Conservation (phyloP, 2,797 vertebrate species). For the Pangasius sanitwongsei region DNA sequence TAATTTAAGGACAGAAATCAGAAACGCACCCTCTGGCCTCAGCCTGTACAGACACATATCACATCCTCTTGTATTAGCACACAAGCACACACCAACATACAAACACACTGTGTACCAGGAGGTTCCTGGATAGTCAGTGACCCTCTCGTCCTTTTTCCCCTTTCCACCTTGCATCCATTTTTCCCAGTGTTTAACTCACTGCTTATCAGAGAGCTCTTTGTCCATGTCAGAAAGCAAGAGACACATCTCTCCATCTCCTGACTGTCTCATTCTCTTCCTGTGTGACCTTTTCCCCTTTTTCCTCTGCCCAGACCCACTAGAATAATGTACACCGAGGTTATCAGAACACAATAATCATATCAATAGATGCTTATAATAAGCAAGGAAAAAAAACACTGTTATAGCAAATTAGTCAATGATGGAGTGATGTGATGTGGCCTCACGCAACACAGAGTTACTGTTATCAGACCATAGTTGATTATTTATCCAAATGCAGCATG, state of each 20-base stretch:
- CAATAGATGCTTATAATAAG: background rate
- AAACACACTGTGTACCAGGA: constrained; percentile 49
- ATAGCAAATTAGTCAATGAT: background rate
- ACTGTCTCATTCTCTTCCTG: constrained; percentile 20
- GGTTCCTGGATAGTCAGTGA: constrained; percentile 58
- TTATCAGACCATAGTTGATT: background rate
- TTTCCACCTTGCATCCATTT: constrained; percentile 49
- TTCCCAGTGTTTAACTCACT: constrained; percentile 33
- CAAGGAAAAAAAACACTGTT: background rate
- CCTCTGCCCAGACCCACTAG: background rate
- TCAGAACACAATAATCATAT: background rate
- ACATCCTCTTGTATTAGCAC: background rate
- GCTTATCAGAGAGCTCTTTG: constrained; percentile 59
- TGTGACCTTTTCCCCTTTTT: constrained; percentile 13
- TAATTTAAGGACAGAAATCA: constrained; percentile 6
- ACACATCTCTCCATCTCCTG: constrained; percentile 33
- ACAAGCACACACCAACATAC: background rate
- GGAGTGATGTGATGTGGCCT: background rate
- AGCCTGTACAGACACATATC: background rate
- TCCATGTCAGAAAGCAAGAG: constrained; percentile 41
- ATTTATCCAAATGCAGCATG: background rate
- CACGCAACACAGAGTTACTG: background rate
- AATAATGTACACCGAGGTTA: background rate
- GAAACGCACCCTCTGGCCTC: background rate
- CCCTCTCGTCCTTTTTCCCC: constrained; percentile 43